Conservation (phyloP, 2,797 vertebrate genomes). For the Propithecus perrieri region DNA sequence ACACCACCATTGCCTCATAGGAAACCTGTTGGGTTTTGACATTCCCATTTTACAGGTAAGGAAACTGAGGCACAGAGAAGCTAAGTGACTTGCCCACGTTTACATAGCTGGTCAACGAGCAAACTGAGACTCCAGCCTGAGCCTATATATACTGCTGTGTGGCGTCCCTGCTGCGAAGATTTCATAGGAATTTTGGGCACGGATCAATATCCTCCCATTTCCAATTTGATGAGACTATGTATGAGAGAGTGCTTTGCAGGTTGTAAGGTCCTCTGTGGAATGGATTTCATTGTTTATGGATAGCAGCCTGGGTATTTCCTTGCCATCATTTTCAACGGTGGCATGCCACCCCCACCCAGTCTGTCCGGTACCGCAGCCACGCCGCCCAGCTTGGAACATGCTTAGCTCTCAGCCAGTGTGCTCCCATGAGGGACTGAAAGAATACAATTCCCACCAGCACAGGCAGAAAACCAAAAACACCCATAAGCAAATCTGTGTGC, state of each 20-base stretch:
- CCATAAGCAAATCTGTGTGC: not conserved
- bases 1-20: not conserved
- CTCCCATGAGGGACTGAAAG: not conserved
- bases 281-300: not conserved
- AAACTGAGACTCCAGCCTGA: not conserved
- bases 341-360: not conserved
- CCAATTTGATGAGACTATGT: not conserved
- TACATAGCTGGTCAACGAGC: not conserved
- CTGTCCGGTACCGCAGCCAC: not conserved
- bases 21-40: not conserved
- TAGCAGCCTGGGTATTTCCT: not conserved
- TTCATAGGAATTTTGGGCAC: not conserved
- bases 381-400: rapidly evolving
- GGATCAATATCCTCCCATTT: not conserved
- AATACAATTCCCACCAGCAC: not conserved
- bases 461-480: not conserved
- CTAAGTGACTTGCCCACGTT: not conserved
- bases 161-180: not conserved
- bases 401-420: not conserved
- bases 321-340: not conserved
- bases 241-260: not conserved
- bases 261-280: too few species aligned
- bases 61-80: not conserved
- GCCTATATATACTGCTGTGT: rapidly evolving
- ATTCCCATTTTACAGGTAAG: not conserved